Base-by-base conservation (phyloP, 2,797 vertebrate species). In the Pseudochromis fuscus region DNA sequence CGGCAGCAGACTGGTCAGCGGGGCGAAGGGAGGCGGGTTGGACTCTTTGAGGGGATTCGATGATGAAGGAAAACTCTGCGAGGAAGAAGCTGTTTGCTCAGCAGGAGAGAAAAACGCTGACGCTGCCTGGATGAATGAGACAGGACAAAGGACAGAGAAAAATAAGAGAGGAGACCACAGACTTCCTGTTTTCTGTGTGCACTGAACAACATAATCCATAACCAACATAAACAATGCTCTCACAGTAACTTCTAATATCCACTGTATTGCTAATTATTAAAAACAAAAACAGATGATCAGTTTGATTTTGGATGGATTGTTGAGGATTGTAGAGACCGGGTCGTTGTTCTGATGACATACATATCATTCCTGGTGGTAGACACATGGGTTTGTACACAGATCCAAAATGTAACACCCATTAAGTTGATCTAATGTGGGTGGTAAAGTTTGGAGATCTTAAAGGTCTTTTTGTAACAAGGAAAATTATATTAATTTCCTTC, bases 21-120 rank as follows among this genome's bases (percentile, higher is more conserved):
- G 88, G 19, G 75, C 61, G 4, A 89, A 91, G 3, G 90, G 83
- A 42, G 90, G 79, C 3, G 85, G 81, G 55, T 69, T 80, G 37
- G 42, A 58, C 12, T 91, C 71, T 3, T 38, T 23, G 23, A 8
- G 48, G 10, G 57, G 38, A 12, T 27, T 11, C 2, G 30, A 48
- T 9, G 62, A 27, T 16, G 67, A 51, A 9, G 60, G 33, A 46
- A 53, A 68, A 31, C 52, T 75, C 35, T 79, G 74, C 1, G 81
- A n/a, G 18, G 44, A 40, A 10, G 44, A 40, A 10, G 42, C 35
- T 6, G 50, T 11, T 8, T 40, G 62, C 49, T 72, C 79, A 28
- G 58, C 55, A 21, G 82, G 15, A 21, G 84, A 58, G 37, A 74
- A 79, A 51, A 66, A 82, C 24, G 74, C 18, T 0, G 77, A 80